phyloP scores from a whole-genome alignment of 1,140 invertebrate genomes.

The Macrocentrus cingulum region DNA sequence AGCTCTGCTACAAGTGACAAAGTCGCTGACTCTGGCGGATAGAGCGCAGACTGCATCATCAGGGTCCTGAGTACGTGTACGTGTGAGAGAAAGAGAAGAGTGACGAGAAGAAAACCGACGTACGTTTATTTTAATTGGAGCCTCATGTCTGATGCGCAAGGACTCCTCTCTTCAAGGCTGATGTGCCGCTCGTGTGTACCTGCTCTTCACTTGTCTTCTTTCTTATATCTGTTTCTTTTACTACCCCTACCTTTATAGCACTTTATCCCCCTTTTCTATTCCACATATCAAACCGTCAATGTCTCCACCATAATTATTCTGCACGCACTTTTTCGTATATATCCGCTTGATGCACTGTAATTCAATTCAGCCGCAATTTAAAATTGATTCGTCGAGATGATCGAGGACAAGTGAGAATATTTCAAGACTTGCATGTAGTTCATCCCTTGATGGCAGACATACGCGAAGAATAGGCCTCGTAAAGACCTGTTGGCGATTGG shows the following conservation, averaged over 20 bases:
- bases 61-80: no score
- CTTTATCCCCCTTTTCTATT: not conserved
- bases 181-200: constrained; percentile 11
- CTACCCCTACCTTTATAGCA: not conserved
- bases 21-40: not conserved
- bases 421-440: not conserved
- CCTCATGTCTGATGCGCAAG: constrained; percentile 8
- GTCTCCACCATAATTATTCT: no score
- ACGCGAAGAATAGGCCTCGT: not conserved
- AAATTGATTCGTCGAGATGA: no score
- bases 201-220: constrained; percentile 18
- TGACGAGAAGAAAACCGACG: constrained; percentile 26
- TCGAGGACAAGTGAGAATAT: no score
- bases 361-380: no score
- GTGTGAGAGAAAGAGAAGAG: constrained; percentile 1
- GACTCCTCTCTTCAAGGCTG: constrained; percentile 21
- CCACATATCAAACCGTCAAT: no score
- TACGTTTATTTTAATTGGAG: constrained; percentile 30
- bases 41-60: not conserved
- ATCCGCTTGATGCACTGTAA: no score
- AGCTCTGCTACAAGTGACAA: not conserved
- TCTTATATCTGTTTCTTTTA: constrained; percentile 2
- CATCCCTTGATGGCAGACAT: not conserved
- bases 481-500: not conserved
- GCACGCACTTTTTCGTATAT: no score